A percentile compares a stretch with the other conserved stretches of the same genome.
Conservation (phyloP, 2,113 vertebrate species). For the Crocuta crocuta region DNA sequence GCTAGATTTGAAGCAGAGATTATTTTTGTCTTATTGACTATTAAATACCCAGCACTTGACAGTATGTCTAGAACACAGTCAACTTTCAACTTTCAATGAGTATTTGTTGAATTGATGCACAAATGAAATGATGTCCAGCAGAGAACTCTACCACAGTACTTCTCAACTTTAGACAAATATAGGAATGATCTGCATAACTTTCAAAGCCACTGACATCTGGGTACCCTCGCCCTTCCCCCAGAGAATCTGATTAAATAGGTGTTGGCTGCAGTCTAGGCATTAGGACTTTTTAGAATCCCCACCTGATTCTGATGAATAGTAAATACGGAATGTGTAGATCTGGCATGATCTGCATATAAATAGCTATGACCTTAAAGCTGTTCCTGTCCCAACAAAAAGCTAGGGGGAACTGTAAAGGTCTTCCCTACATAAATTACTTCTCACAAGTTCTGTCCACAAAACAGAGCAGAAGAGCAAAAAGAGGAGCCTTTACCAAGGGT, state of each 20-base stretch:
- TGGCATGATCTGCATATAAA: neutral
- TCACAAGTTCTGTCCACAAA: neutral
- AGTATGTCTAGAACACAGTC: neutral
- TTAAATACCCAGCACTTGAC: neutral
- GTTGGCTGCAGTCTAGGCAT: neutral
- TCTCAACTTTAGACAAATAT: neutral
- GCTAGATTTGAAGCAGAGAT: neutral
- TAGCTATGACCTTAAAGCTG: neutral
- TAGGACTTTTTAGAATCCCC: neutral
- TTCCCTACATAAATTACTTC: neutral
- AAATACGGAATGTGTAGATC: neutral
- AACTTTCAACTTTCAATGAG: neutral
- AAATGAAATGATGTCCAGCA: neutral
- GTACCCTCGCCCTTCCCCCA: neutral
- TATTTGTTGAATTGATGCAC: neutral
- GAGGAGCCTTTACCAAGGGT: neutral
- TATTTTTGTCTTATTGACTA: neutral
- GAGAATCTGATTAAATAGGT: neutral
- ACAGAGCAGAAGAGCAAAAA: neutral
- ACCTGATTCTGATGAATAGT: neutral
- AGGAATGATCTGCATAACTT: neutral
- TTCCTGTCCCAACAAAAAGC: neutral
- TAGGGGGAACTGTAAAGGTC: neutral
- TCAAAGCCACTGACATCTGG: neutral
- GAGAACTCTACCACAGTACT: neutral